Conservation (phyloP, 2,113 vertebrate species). For the Pandion haliaetus region DNA sequence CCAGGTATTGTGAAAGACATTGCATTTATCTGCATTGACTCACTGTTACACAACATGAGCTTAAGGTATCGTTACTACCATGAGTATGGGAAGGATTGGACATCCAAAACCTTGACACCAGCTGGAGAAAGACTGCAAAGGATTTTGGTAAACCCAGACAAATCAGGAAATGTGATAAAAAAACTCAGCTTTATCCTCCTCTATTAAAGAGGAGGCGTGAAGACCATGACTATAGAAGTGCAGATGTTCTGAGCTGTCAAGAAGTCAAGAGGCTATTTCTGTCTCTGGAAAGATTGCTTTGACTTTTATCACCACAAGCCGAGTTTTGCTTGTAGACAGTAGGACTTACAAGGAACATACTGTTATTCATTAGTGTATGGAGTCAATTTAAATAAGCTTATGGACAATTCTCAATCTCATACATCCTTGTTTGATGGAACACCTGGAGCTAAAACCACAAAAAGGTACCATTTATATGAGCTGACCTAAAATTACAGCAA, state of each 20-base stretch:
- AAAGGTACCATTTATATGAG: neutral
- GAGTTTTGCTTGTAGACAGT: neutral
- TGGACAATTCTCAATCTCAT: neutral
- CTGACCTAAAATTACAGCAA: neutral
- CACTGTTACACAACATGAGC: slow-evolving; percentile 42
- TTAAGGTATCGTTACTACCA: neutral
- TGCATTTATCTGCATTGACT: slow-evolving; percentile 55
- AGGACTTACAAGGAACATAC: neutral
- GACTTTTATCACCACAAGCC: neutral
- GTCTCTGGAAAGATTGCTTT: neutral
- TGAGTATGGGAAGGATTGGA: neutral
- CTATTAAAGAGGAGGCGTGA: neutral
- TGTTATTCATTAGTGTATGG: neutral
- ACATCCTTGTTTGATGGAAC: neutral
- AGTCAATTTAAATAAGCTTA: neutral
- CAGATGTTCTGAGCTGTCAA: neutral
- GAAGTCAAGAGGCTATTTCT: neutral
- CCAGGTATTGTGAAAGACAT: slow-evolving; percentile 33
- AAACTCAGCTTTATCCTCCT: neutral
- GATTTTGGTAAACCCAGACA: neutral
- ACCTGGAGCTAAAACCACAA: neutral
- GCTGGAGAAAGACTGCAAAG: neutral
- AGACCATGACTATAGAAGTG: neutral
- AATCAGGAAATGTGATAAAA: neutral
- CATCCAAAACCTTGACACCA: neutral